Evolutionary conservation across 2,888 invertebrate genomes (phyloP).

Genomic region (Temnothorax unifasciatus): DNA sequence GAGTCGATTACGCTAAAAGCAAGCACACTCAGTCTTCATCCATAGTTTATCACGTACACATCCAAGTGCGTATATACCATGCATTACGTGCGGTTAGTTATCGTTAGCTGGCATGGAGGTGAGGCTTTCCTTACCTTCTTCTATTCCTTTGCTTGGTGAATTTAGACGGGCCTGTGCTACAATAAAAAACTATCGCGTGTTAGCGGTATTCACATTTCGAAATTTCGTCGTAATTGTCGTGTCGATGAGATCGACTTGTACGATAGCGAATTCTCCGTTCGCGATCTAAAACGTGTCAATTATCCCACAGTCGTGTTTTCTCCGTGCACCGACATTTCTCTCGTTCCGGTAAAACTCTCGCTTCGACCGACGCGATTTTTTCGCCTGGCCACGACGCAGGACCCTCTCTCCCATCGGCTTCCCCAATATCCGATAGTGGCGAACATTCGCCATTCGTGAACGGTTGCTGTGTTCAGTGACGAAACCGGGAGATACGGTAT

Average conservation of each 20-base stretch:
- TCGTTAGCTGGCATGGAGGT: background rate
- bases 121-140: background rate
- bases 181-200: constrained; percentile 3
- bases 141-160: background rate
- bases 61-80: background rate
- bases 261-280: constrained; percentile 50
- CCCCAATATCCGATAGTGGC: constrained; percentile 30
- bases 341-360: constrained; percentile 19
- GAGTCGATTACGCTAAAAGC: background rate
- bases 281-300: constrained; percentile 67
- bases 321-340: constrained; percentile 57
- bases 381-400: background rate
- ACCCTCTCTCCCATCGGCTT: constrained; percentile 52
- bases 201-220: constrained; percentile 49
- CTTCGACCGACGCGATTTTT: constrained; percentile 47
- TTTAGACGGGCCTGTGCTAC: background rate
- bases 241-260: constrained; percentile 44
- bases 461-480: constrained; percentile 64
- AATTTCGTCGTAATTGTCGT: constrained; percentile 58
- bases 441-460: constrained; percentile 55
- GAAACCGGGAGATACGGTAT: constrained; percentile 73
- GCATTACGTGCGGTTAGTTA: background rate
- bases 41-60: background rate
- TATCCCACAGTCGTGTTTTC: constrained; percentile 63
- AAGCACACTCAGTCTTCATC: too few relatives aligned